phyloP scores from a whole-genome alignment of 2,797 vertebrate species.

The Pogonophryne albipinna region DNA sequence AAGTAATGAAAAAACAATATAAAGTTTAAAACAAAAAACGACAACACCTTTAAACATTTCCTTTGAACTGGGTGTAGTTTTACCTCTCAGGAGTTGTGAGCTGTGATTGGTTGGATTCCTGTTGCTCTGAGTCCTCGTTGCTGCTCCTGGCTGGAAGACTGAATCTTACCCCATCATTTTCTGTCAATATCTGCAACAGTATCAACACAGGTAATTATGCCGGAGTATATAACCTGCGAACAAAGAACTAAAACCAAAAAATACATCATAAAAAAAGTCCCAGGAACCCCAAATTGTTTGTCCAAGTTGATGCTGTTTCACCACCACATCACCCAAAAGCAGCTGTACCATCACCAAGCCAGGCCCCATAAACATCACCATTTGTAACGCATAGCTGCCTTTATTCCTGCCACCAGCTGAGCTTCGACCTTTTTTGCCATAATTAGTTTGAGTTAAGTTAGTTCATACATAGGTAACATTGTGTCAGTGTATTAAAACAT shows the following conservation, averaged over 20 bases:
- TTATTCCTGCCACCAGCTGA: slow-evolving; percentile 30
- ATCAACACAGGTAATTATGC: slow-evolving; percentile 15
- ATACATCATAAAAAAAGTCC: not conserved
- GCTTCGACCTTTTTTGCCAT: slow-evolving; percentile 52
- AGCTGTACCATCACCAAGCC: slow-evolving; percentile 54
- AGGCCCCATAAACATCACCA: slow-evolving; percentile 28
- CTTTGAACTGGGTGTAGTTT: not conserved
- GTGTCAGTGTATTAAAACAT: not conserved
- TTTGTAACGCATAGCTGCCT: slow-evolving; percentile 34
- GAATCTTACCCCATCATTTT: slow-evolving; percentile 74
- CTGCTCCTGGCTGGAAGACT: slow-evolving; percentile 69
- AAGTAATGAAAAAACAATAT: not conserved
- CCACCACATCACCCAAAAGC: slow-evolving; percentile 23
- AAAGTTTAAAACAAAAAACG: not conserved
- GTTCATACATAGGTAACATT: not conserved
- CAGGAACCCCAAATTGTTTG: too few species aligned
- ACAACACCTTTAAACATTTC: not conserved
- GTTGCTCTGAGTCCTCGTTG: slow-evolving; percentile 55
- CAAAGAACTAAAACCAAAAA: not conserved
- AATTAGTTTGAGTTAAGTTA: slow-evolving; percentile 9
- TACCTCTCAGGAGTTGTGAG: slow-evolving; percentile 79
- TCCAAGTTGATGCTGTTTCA: not conserved
- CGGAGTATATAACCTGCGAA: not conserved
- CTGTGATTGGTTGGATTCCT: slow-evolving; percentile 49
- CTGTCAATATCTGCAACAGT: slow-evolving; percentile 45